Evolutionary conservation across 2,888 invertebrate species (phyloP), one percentile per base, ranked within the genome.

Genomic region (Nemapogon koenigi): DNA sequence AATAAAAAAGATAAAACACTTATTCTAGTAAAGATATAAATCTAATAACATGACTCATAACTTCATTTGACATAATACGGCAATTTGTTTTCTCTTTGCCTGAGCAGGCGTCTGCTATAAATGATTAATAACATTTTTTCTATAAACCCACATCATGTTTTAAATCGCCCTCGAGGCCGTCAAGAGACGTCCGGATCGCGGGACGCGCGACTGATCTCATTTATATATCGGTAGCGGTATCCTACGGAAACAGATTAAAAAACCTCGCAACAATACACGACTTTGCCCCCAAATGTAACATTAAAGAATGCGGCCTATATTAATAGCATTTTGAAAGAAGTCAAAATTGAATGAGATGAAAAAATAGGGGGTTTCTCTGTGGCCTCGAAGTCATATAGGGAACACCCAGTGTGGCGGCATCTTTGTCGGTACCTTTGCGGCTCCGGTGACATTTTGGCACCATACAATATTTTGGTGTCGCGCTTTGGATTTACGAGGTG

Each of bases 291-390:
- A 73, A 69, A 62, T 67, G 68, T 63, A 70, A 66, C 66, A 67
- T 72, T 59, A 64, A 73, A 75, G 75, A 76, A 76, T 72, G 66
- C 64, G 69, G 68, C 75, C 75, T 71, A 70, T 72, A 76, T 78
- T 78, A 76, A 76, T 76, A 75, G 70, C 73, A 69, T 72, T 73
- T 76, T 73, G 75, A 73, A 69, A 76, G 73, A 73, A 78, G 76
- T 76, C 76, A 75, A 75, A 76, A 78, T 76, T 76, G 76, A 76
- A 78, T 72, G 75, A 73, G 66, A 68, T 62, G 70, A 78, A 78
- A 76, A 78, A 76, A 73, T 71, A 49, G 62, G 63, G 76, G 72
- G 69, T 32, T 32, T 72, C 72, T 62, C 61, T 55, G 60, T 65
- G 62, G 62, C 31, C 15, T 31, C 32, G 29, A 37, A 52, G 51